A percentile compares a stretch with the other conserved stretches of the same genome.
phyloP scores from a whole-genome alignment of 2,888 invertebrate species.

The Craniophora ligustri region DNA sequence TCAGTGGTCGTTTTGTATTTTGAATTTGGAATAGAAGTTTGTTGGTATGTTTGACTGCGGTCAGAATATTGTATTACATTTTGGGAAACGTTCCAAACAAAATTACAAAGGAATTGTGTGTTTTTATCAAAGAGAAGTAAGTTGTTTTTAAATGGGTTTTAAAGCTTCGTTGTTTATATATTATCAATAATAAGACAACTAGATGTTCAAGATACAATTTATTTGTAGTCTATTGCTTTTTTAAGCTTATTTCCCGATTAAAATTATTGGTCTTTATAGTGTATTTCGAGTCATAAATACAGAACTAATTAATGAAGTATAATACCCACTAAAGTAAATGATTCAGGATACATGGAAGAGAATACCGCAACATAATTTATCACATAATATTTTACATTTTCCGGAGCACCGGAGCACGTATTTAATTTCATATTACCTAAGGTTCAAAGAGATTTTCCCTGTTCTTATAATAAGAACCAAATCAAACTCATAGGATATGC shows the following conservation, averaged over 20 bases:
- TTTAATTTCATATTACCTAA: conserved; percentile 37
- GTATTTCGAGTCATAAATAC: no score
- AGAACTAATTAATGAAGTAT: no score
- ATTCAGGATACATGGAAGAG: no score
- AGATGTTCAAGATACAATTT: no score
- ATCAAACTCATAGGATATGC: conserved; percentile 23
- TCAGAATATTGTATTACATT: conserved; percentile 10
- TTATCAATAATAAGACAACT: no score
- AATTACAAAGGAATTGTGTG: no score
- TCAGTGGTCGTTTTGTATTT: conserved; percentile 25
- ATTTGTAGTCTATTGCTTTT: no score
- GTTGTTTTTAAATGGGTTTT: background rate
- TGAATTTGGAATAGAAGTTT: conserved; percentile 31
- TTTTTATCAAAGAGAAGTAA: background rate
- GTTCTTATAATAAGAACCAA: conserved; percentile 2
- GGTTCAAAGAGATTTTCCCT: conserved; percentile 16
- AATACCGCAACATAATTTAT: background rate
- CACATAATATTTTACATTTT: background rate
- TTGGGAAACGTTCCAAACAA: conserved; percentile 1
- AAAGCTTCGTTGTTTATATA: no score
- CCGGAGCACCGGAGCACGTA: conserved; percentile 26
- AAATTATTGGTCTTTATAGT: no score
- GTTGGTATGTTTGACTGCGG: conserved; percentile 16
- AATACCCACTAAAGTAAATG: no score
- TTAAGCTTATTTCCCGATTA: no score